Conservation (phyloP, 1,140 invertebrate species). For the Drosophila erecta region DNA sequence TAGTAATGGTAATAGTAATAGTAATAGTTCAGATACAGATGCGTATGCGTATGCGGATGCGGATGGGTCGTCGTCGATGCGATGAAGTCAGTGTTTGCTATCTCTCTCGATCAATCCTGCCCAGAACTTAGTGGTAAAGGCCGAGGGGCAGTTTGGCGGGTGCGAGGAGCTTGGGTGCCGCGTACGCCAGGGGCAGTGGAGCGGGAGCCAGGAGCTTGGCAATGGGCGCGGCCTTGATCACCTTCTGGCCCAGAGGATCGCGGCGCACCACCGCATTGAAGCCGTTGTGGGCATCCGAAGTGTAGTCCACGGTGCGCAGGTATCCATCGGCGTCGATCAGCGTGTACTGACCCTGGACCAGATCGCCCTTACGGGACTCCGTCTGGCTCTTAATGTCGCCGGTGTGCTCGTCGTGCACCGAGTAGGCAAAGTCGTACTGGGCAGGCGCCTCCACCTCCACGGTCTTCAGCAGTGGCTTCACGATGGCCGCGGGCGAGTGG, state of each 20-base stretch:
- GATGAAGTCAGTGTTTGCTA: constrained; percentile 74
- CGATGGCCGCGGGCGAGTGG: constrained; percentile 49
- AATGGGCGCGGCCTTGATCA: constrained; percentile 83
- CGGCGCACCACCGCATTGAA: constrained; percentile 85
- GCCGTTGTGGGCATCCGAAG: constrained; percentile 86
- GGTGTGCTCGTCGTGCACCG: constrained; percentile 86
- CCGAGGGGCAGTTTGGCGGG: constrained; percentile 59
- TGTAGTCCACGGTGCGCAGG: constrained; percentile 88
- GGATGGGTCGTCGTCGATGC: constrained; percentile 71
- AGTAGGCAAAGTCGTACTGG: constrained; percentile 86
- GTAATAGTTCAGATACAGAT: constrained; percentile 41
- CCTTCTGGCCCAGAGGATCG: constrained; percentile 82
- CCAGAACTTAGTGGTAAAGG: constrained; percentile 55
- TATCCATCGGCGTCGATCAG: constrained; percentile 87
- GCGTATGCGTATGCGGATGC: constrained; percentile 29
- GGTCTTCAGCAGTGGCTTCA: constrained; percentile 84
- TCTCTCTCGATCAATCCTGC: constrained; percentile 53
- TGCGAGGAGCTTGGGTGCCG: constrained; percentile 64
- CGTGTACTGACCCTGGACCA: constrained; percentile 86
- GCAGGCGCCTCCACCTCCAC: constrained; percentile 86
- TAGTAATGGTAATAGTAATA: background rate
- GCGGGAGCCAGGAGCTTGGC: constrained; percentile 50
- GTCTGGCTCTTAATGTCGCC: constrained; percentile 86
- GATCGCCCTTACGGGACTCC: constrained; percentile 86
- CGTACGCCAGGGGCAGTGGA: constrained; percentile 55